phyloP scores from a whole-genome alignment of 1,140 invertebrate species.

The Drosophila baimaii region DNA sequence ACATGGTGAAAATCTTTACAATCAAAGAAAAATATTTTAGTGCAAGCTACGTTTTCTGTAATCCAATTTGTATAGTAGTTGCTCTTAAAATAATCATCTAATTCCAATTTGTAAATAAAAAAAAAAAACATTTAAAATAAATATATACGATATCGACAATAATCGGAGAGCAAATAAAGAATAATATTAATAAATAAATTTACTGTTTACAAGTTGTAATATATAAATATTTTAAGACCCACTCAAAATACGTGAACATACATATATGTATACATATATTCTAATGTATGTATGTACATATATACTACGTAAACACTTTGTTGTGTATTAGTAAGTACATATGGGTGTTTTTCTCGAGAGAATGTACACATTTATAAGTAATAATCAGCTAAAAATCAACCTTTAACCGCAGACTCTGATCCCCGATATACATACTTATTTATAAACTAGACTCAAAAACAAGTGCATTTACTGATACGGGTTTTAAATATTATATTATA shows the following conservation, averaged over 20 bases:
- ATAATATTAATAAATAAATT: too few species aligned
- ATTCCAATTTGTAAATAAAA: background rate
- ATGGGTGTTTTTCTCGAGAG: background rate
- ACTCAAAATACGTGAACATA: background rate
- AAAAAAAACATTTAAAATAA: too few species aligned
- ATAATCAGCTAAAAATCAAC: slow-evolving; percentile 35
- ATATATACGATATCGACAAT: too few species aligned
- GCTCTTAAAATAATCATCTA: background rate
- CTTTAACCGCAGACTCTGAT: slow-evolving; percentile 25
- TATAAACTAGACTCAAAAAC: slow-evolving; percentile 19
- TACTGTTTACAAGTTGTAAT: background rate
- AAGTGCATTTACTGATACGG: slow-evolving; percentile 28
- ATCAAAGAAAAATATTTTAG: background rate
- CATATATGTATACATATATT: background rate
- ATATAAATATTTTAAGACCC: background rate
- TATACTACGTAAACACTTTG: slow-evolving; percentile 6
- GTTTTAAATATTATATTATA: background rate
- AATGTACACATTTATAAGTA: slow-evolving; percentile 9
- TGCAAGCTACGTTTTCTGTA: background rate
- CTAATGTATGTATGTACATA: background rate
- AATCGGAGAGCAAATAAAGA: too few species aligned
- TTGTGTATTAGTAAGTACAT: background rate
- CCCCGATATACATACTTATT: background rate
- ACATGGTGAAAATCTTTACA: background rate
- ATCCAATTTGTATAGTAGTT: too few species aligned